Percentiles rank a stretch among this genome's conserved stretches.
Conservation (phyloP, 2,113 vertebrate species). For the Numida meleagris region DNA sequence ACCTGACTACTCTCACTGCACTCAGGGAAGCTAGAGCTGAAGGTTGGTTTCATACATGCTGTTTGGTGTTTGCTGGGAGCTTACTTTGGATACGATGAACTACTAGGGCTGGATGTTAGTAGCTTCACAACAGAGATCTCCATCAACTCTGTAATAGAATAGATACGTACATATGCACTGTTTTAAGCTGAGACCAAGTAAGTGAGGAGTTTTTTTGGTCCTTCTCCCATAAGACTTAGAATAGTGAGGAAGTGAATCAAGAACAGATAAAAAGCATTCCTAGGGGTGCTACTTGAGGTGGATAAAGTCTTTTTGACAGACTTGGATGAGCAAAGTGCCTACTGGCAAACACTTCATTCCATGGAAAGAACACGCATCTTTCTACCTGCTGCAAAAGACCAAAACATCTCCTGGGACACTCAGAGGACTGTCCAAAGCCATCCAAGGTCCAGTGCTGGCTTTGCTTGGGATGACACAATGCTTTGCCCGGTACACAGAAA, state of each 20-base stretch:
- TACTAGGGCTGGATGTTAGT: background rate
- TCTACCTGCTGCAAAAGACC: background rate
- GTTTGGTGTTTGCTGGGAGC: background rate
- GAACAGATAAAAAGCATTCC: background rate
- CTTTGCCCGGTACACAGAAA: background rate
- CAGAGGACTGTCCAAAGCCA: background rate
- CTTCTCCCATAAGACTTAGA: background rate
- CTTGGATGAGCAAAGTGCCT: background rate
- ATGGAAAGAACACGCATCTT: background rate
- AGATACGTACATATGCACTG: rapidly evolving
- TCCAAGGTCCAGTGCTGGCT: background rate
- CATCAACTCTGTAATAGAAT: background rate
- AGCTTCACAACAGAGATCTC: background rate
- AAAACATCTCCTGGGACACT: background rate
- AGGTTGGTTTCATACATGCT: background rate
- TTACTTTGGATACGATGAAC: background rate
- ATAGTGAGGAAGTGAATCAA: background rate
- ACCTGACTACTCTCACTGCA: background rate
- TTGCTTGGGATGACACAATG: background rate
- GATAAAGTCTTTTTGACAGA: background rate
- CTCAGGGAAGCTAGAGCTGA: background rate
- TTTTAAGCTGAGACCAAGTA: background rate
- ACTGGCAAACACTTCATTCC: background rate
- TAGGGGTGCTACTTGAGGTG: background rate
- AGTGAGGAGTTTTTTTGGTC: background rate